Conservation (phyloP, 2,888 invertebrate genomes). For the Apamea monoglypha region DNA sequence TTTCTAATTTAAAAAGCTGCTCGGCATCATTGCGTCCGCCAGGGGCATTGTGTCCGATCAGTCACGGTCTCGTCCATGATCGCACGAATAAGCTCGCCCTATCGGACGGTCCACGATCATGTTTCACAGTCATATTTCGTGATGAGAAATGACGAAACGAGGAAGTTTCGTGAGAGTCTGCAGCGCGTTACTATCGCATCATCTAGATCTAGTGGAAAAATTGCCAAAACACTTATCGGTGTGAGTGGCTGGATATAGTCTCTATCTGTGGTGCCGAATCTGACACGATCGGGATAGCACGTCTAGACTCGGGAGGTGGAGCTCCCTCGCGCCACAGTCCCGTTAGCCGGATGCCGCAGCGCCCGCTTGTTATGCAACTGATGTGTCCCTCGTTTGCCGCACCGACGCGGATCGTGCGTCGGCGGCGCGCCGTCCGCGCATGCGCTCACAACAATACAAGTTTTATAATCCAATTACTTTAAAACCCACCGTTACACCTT, state of each 20-base stretch:
- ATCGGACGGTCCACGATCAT: conserved; percentile 67
- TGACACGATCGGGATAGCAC: conserved; percentile 70
- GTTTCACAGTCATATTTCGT: conserved; percentile 77
- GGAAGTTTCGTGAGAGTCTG: conserved; percentile 77
- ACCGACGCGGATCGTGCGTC: conserved; percentile 64
- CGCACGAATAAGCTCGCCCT: conserved; percentile 75
- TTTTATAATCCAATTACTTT: conserved; percentile 50
- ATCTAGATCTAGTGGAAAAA: conserved; percentile 67
- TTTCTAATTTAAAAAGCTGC: conserved; percentile 72
- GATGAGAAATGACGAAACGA: conserved; percentile 80
- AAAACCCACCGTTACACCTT: conserved; percentile 12
- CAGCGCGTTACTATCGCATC: conserved; percentile 66
- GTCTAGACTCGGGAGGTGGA: conserved; percentile 72
- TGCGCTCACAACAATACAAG: conserved; percentile 63
- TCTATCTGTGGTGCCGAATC: conserved; percentile 73
- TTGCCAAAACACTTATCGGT: conserved; percentile 67
- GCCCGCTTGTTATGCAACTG: conserved; percentile 87
- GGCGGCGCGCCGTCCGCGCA: conserved; percentile 53
- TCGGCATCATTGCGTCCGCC: conserved; percentile 74
- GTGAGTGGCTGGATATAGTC: conserved; percentile 71
- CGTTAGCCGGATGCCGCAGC: conserved; percentile 85
- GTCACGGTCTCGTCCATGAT: conserved; percentile 83
- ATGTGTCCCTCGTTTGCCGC: conserved; percentile 78
- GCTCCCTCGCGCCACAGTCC: conserved; percentile 77
- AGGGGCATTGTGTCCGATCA: conserved; percentile 81